These are phyloP conservation scores for Drosophila colorata DNA, from an alignment of 2,888 invertebrate genomes.

Conservation along the genomic window DNA sequence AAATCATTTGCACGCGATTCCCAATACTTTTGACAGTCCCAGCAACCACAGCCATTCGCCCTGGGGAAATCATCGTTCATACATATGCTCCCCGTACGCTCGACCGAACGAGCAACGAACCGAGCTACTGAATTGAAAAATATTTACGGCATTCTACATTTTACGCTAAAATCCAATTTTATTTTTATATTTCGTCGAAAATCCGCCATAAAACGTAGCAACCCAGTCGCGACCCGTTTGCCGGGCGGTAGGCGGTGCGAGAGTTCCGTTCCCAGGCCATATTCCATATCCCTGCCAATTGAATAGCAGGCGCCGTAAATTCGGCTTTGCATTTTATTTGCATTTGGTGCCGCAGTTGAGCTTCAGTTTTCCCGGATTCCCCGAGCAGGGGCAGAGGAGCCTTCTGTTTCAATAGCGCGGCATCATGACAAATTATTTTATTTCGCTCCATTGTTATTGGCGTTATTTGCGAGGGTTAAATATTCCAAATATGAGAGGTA, in stretches of 20 bases:
- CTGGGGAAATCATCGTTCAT: conserved; percentile 68
- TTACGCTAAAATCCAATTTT: conserved; percentile 79
- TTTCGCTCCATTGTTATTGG: conserved; percentile 41
- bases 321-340: conserved; percentile 73
- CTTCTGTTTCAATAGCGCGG: conserved; percentile 55
- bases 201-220: conserved; percentile 70
- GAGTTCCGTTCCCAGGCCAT: conserved; percentile 25
- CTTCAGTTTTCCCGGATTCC: conserved; percentile 35
- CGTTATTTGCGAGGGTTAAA: conserved; percentile 59
- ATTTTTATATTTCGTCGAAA: conserved; percentile 76
- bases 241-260: conserved; percentile 1
- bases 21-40: conserved; percentile 64
- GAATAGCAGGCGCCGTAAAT: conserved; percentile 68
- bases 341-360: conserved; percentile 61
- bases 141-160: conserved; percentile 77
- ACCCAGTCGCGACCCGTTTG: conserved; percentile 22
- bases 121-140: conserved; percentile 76
- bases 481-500: conserved; percentile 47
- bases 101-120: conserved; percentile 49
- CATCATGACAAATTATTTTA: conserved; percentile 53
- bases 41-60: conserved; percentile 48
- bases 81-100: conserved; percentile 52
- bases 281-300: conserved; percentile 44
- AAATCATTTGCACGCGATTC: conserved; percentile 79
- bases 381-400: not conserved